These are phyloP conservation scores for Hermetia illucens DNA, from an alignment of 1,140 invertebrate species.

Conservation along the genomic window DNA sequence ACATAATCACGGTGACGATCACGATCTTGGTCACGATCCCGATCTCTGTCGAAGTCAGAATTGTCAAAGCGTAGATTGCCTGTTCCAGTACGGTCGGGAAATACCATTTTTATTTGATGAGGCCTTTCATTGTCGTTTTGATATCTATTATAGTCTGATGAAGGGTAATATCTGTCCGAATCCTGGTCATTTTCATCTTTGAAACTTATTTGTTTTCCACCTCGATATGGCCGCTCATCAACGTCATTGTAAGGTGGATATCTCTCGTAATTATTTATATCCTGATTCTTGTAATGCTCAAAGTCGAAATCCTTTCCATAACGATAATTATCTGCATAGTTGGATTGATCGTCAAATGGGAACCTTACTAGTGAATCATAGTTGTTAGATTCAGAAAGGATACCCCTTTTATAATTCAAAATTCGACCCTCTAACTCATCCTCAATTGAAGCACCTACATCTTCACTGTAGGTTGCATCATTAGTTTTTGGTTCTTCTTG, in stretches of 20 bases:
- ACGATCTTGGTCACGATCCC: not conserved
- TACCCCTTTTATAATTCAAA: not conserved
- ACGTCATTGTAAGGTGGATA: not conserved
- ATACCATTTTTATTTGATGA: conserved; percentile 20
- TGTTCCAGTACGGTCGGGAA: conserved; percentile 30
- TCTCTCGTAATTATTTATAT: not conserved
- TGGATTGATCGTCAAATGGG: not conserved
- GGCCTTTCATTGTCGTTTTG: not conserved
- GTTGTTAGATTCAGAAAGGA: not conserved
- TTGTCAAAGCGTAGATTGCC: conserved; percentile 28
- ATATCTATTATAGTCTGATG: conserved; percentile 7
- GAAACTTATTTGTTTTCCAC: conserved; percentile 3
- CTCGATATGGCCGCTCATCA: not conserved
- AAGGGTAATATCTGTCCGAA: too few relatives aligned
- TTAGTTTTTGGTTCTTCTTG: conserved; percentile 1
- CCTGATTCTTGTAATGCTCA: not conserved
- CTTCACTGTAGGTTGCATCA: not conserved
- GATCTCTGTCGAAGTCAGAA: conserved; percentile 4
- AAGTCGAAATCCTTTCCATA: not conserved
- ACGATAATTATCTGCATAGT: not conserved
- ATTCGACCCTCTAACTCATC: conserved; percentile 3
- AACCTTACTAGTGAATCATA: not conserved
- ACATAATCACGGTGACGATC: not conserved
- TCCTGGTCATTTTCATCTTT: not conserved
- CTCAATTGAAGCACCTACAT: too few relatives aligned